Conservation (phyloP, 2,113 vertebrate genomes). For the Odontophorus gujanensis region DNA sequence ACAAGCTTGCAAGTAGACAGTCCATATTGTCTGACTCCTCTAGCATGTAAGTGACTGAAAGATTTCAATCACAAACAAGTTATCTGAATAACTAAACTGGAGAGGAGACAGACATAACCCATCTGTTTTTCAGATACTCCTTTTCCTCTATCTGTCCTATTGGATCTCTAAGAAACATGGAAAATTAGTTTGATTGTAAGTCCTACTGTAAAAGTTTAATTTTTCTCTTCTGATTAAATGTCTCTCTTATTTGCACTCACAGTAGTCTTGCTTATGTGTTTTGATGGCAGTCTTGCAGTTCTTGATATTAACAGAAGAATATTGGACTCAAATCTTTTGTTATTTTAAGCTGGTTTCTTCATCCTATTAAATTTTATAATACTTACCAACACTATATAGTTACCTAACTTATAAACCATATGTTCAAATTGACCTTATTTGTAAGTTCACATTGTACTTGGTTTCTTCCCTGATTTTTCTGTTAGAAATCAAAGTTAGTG, state of each 20-base stretch:
- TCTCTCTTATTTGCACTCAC: not conserved
- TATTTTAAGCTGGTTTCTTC: not conserved
- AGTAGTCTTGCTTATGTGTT: accelerated
- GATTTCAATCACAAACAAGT: not conserved
- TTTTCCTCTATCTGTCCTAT: not conserved
- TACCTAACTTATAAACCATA: not conserved
- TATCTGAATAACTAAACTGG: not conserved
- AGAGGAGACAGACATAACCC: not conserved
- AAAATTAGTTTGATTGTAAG: not conserved
- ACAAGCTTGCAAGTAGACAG: not conserved
- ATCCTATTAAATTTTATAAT: not conserved
- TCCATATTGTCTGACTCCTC: not conserved
- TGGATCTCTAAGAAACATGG: not conserved
- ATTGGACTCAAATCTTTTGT: not conserved
- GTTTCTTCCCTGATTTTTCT: not conserved
- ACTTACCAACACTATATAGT: not conserved
- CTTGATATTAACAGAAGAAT: not conserved
- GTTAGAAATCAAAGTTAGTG: not conserved
- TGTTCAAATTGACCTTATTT: not conserved
- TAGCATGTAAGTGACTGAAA: not conserved
- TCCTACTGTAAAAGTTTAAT: not conserved
- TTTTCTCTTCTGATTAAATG: accelerated
- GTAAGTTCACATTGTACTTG: not conserved
- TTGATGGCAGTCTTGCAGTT: accelerated
- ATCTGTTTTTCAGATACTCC: not conserved